Base-by-base conservation (phyloP, 2,113 vertebrate genomes). In the Edolisoma coerulescens region DNA sequence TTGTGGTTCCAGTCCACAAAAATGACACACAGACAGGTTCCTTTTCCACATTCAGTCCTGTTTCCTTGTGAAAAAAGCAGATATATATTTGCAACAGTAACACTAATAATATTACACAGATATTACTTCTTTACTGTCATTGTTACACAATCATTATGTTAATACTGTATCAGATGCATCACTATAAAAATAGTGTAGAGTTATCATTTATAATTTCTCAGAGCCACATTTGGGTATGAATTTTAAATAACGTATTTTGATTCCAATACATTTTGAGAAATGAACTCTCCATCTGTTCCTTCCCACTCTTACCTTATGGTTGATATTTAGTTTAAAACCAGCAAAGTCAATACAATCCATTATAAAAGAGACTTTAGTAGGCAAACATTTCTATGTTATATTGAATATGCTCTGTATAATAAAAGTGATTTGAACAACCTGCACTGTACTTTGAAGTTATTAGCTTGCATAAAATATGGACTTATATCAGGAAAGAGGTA, bases 221-320 rank as follows among this genome's bases (percentile, higher is more conserved):
- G 50, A 93, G 41, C 24, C 81, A 86, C 89, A 82, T 86, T 91
- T 94, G 94, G 73, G 52, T 89, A 82, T 94, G 93, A 96, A 97
- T 97, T 96, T 95, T 90, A 92, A 91, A 92, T 57, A 97, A 90
- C 70, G 67, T 60, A 77, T 84, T 95, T 94, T 97, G 35, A 61
- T 95, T 96, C 42, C 69, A 95, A 45, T 95, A 20, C 24, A 76
- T 85, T 97, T 79, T 74, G 95, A 95, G 75, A 97, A 96, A 91
- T 74, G 39, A 97, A 92, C 75, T 87, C 61, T 96, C 96, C 95
- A 92, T 97, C 89, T 93, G 97, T 54, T 95, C 76, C 87, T 69
- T 96, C 91, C 94, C 87, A 96, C 97, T 95, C 91, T 86, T 93
- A 89, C 95, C 97, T 95, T 97, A 96, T 97, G 81, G 88, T 39